These are phyloP conservation scores for Cossypha caffra DNA, from an alignment of 2,797 vertebrate genomes.

Conservation along the genomic window DNA sequence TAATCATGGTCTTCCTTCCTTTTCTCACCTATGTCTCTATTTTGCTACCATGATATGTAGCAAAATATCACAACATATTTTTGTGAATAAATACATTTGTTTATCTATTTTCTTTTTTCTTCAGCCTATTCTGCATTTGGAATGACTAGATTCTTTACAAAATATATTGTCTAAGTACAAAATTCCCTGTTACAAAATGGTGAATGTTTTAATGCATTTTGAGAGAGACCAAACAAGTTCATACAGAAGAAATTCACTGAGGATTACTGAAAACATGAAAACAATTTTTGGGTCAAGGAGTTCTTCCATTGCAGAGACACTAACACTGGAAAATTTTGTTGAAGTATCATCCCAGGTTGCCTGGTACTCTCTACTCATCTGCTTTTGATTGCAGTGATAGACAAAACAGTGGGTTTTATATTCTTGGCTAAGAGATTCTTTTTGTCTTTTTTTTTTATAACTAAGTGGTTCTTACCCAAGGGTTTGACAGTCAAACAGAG, in stretches of 20 bases:
- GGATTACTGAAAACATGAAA: not conserved
- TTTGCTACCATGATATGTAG: not conserved
- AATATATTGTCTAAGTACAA: not conserved
- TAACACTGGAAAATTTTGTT: not conserved
- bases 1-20: not conserved
- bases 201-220: not conserved
- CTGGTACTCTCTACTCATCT: not conserved
- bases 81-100: not conserved
- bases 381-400: not conserved
- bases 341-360: not conserved
- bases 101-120: not conserved
- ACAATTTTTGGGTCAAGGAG: not conserved
- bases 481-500: not conserved
- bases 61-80: not conserved
- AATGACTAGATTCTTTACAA: not conserved
- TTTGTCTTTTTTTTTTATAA: not conserved
- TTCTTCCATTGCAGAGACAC: not conserved
- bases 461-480: not conserved
- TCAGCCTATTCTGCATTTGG: not conserved
- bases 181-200: not conserved
- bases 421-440: not conserved
- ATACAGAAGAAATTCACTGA: not conserved
- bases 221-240: not conserved
- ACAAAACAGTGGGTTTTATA: not conserved
- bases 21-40: not conserved